These are phyloP conservation scores for Lepeophtheirus salmonis DNA, from an alignment of 1,140 invertebrate species.

Conservation along the genomic window DNA sequence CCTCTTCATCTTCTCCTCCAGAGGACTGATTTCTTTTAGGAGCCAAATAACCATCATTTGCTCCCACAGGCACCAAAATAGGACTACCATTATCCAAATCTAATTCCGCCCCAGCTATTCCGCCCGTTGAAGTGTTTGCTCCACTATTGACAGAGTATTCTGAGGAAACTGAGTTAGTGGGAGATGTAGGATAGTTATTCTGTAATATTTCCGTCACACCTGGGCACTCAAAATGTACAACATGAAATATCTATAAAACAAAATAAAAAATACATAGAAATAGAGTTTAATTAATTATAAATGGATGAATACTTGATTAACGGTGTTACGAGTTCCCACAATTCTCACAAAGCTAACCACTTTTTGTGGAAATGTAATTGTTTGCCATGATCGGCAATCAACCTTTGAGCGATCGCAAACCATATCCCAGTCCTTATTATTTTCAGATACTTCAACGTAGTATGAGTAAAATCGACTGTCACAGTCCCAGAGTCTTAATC, in stretches of 20 bases:
- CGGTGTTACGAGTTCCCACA: constrained; percentile 84
- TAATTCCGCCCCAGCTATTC: no score
- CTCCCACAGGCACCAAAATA: no score
- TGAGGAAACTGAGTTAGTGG: background rate
- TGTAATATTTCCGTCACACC: background rate
- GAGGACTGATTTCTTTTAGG: no score
- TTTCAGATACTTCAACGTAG: constrained; percentile 84
- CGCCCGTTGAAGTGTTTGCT: background rate
- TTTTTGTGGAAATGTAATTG: constrained; percentile 52
- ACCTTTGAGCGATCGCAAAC: constrained; percentile 53
- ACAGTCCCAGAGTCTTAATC: constrained; percentile 88
- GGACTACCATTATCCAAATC: background rate
- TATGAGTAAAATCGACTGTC: constrained; percentile 90
- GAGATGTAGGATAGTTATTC: background rate
- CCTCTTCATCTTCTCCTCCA: background rate
- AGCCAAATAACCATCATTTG: no score
- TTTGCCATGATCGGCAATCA: constrained; percentile 76
- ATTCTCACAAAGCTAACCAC: constrained; percentile 86
- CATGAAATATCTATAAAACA: constrained; percentile 73
- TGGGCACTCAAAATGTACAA: constrained; percentile 86
- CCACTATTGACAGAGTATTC: background rate
- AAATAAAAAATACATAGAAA: constrained; percentile 18
- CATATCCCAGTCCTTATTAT: constrained; percentile 70
- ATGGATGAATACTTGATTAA: constrained; percentile 55
- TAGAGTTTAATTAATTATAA: background rate